Conservation (phyloP, 2,113 vertebrate species). For the Tiliqua scincoides region DNA sequence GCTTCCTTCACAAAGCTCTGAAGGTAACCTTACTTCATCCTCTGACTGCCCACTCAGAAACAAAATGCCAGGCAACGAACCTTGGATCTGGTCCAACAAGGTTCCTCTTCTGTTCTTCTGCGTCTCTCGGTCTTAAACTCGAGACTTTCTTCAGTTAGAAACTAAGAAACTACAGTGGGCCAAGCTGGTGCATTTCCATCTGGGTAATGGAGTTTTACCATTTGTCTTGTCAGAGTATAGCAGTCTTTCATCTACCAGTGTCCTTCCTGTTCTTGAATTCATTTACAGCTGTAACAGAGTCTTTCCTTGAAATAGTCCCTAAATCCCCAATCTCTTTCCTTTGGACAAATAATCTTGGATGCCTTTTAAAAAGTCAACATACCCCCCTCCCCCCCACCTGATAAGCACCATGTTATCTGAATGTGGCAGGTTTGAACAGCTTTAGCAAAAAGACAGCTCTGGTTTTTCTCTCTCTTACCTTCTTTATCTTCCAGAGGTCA, state of each 20-base stretch:
- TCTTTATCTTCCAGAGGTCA: background rate
- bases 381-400: too few relatives aligned
- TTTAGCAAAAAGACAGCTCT: background rate
- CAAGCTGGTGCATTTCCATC: background rate
- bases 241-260: background rate
- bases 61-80: background rate
- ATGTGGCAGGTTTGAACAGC: background rate
- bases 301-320: slow-evolving; percentile 8
- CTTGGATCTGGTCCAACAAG: background rate
- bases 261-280: background rate
- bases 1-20: background rate
- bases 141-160: background rate
- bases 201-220: background rate
- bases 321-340: background rate
- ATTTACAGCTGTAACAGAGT: background rate
- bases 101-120: background rate
- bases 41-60: background rate
- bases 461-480: background rate
- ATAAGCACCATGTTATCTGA: background rate
- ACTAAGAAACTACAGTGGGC: background rate
- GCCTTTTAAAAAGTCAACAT: background rate
- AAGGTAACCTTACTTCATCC: background rate
- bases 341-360: background rate
- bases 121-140: background rate
- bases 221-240: accelerated